Evolutionary conservation across 2,888 invertebrate species (phyloP).

Genomic region (Tetragonisca angustula): DNA sequence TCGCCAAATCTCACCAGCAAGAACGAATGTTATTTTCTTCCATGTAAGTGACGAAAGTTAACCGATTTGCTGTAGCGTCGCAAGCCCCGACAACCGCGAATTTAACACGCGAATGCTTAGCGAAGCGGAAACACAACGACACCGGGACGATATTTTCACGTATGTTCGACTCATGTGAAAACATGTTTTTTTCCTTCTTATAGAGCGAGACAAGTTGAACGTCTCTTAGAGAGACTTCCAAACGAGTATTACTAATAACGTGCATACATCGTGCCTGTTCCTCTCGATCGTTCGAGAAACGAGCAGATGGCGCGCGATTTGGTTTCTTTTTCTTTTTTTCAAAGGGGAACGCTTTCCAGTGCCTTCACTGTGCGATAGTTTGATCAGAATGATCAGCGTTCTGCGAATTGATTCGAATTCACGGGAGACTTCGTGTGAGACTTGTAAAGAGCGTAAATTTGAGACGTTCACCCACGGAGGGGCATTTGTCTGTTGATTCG

Average conservation of each 20-base stretch:
- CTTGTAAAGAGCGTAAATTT: too few species aligned
- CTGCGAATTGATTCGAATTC: too few species aligned
- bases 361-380: too few species aligned
- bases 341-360: neutral
- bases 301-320: neutral
- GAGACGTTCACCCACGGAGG: too few species aligned
- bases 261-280: slow-evolving; percentile 11
- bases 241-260: slow-evolving; percentile 32
- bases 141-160: slow-evolving; percentile 50
- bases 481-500: too few species aligned
- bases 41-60: slow-evolving; percentile 49
- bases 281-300: slow-evolving; percentile 2
- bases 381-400: too few species aligned
- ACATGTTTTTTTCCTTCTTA: slow-evolving; percentile 19
- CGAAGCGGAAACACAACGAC: slow-evolving; percentile 49
- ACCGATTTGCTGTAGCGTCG: slow-evolving; percentile 57
- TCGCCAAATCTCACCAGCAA: slow-evolving; percentile 1
- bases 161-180: slow-evolving; percentile 54
- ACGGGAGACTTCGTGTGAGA: too few species aligned
- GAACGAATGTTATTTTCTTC: slow-evolving; percentile 6
- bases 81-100: slow-evolving; percentile 49
- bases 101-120: slow-evolving; percentile 58
- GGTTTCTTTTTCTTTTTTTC: neutral
- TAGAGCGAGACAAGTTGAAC: slow-evolving; percentile 16
- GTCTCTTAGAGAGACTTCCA: slow-evolving; percentile 22